A percentile compares a stretch with the other conserved stretches of the same genome.
These are phyloP conservation scores for Melinaea marsaeus DNA, from an alignment of 2,888 invertebrate genomes.

Conservation along the genomic window DNA sequence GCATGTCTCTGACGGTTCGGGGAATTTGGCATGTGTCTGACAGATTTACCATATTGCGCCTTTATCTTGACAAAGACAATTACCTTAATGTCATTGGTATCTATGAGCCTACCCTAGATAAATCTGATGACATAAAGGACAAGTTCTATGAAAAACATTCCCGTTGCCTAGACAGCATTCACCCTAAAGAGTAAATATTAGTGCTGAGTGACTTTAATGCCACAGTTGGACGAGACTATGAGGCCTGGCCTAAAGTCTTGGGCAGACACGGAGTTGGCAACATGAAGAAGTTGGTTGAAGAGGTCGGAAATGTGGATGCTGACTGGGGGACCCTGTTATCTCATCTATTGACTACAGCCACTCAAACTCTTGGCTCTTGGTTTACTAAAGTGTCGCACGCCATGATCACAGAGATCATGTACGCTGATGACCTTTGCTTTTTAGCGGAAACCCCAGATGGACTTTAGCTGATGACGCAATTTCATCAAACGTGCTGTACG, in stretches of 20 bases:
- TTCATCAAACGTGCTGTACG: too few species aligned
- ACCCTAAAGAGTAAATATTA: conserved; percentile 10
- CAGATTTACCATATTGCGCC: conserved; percentile 19
- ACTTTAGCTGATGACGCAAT: too few species aligned
- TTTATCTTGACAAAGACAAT: conserved; percentile 21
- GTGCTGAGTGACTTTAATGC: conserved; percentile 13
- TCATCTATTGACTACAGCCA: too few species aligned
- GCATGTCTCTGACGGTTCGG: conserved; percentile 8
- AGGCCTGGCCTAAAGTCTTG: not conserved
- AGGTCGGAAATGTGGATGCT: too few species aligned
- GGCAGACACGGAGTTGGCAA: not conserved
- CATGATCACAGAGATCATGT: too few species aligned
- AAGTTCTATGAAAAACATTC: conserved; percentile 30
- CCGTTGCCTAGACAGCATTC: conserved; percentile 1
- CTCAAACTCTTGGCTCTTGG: too few species aligned
- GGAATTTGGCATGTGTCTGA: conserved; percentile 1
- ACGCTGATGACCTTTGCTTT: too few species aligned
- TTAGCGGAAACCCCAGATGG: too few species aligned
- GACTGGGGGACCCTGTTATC: too few species aligned
- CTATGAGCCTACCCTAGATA: conserved; percentile 22
- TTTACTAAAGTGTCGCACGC: too few species aligned
- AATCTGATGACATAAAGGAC: conserved; percentile 28
- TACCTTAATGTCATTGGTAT: too few species aligned
- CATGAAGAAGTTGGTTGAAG: too few species aligned
- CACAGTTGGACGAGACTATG: not conserved